Evolutionary conservation across 2,888 invertebrate genomes (phyloP).

Genomic region (Notodonta dromedarius): DNA sequence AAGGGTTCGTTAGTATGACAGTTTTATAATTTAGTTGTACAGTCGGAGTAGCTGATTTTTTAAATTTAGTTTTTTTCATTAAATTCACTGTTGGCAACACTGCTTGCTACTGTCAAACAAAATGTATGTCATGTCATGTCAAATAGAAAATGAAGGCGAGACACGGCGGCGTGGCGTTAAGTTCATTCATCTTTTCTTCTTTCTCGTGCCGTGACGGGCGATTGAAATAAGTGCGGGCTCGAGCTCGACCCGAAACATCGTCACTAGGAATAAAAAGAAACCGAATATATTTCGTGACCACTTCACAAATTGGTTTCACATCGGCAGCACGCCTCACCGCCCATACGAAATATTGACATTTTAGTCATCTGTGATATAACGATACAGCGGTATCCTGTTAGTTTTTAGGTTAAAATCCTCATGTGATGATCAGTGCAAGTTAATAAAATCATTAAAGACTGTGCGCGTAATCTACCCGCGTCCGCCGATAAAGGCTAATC

Average conservation of each 20-base stretch:
- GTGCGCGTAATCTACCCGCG: constrained; percentile 53
- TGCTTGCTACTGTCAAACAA: constrained; percentile 30
- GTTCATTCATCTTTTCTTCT: constrained; percentile 64
- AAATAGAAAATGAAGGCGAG: constrained; percentile 27
- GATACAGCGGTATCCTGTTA: constrained; percentile 63
- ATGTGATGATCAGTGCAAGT: constrained; percentile 74
- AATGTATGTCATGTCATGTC: constrained; percentile 14
- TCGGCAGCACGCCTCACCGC: constrained; percentile 62
- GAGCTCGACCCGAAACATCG: constrained; percentile 56
- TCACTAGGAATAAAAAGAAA: constrained; percentile 73
- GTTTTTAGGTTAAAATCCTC: constrained; percentile 75
- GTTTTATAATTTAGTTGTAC: too few species aligned
- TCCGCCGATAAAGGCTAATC: constrained; percentile 42
- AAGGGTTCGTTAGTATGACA: too few species aligned
- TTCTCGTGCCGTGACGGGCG: constrained; percentile 46
- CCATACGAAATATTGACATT: constrained; percentile 66
- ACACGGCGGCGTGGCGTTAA: constrained; percentile 58
- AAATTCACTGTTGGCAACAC: background rate
- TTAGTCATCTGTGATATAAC: constrained; percentile 78
- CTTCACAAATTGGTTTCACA: constrained; percentile 61
- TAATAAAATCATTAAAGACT: constrained; percentile 44
- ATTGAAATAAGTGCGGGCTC: constrained; percentile 54
- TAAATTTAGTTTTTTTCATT: too few species aligned
- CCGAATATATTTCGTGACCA: constrained; percentile 63
- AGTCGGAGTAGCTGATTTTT: too few species aligned